phyloP scores from a whole-genome alignment of 2,113 vertebrate species.

The Cnemophilus loriae region DNA sequence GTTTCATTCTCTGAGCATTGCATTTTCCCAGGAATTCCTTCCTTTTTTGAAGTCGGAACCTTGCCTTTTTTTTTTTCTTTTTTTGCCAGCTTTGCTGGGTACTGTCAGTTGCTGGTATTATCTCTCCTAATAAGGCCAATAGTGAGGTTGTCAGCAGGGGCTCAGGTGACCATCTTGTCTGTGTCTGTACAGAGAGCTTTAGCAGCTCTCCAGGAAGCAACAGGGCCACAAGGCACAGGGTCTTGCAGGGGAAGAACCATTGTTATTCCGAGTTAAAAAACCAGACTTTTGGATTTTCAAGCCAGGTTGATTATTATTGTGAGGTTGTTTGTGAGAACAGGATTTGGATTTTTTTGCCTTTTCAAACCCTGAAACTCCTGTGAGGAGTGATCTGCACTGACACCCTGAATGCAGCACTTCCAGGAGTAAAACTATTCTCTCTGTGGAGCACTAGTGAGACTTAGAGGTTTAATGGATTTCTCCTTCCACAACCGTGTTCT shows the following conservation, averaged over 20 bases:
- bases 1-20: background rate
- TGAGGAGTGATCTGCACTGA: background rate
- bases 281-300: rapidly evolving
- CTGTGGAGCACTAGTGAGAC: background rate
- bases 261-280: rapidly evolving
- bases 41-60: background rate
- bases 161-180: background rate
- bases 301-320: background rate
- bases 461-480: background rate
- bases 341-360: background rate
- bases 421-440: background rate
- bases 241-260: background rate
- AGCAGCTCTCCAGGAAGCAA: background rate
- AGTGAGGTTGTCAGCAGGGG: background rate
- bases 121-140: background rate
- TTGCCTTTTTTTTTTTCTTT: background rate
- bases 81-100: background rate
- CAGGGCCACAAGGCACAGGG: background rate
- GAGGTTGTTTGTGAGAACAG: background rate
- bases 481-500: background rate
- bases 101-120: background rate
- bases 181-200: background rate
- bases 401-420: background rate
- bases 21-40: background rate
- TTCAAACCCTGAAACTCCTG: background rate